phyloP scores from a whole-genome alignment of 2,797 vertebrate species.

The Margarornis squamiger region DNA sequence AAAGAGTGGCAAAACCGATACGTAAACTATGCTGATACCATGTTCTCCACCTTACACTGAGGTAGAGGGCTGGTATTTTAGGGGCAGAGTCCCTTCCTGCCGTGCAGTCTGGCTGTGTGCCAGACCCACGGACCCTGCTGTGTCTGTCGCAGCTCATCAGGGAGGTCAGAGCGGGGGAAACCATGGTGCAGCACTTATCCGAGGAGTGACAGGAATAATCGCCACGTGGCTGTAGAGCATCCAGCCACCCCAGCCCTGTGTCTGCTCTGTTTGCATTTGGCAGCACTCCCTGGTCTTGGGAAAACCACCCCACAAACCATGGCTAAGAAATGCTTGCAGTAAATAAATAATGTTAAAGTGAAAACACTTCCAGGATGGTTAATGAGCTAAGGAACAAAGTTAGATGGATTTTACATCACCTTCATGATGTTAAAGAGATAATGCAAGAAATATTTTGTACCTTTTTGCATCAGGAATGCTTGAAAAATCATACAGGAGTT shows the following conservation, averaged over 20 bases:
- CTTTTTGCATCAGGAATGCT: background rate
- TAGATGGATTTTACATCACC: background rate
- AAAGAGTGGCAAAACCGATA: background rate
- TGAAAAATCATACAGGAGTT: background rate
- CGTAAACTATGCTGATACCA: accelerated
- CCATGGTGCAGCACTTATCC: accelerated
- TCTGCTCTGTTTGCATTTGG: accelerated
- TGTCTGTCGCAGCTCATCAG: accelerated
- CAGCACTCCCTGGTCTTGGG: accelerated
- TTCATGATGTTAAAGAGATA: background rate
- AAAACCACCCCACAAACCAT: background rate
- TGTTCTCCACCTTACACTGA: background rate
- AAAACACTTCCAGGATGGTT: background rate
- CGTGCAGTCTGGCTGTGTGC: accelerated
- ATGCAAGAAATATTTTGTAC: background rate
- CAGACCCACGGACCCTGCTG: background rate
- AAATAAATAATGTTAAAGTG: background rate
- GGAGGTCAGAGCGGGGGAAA: background rate
- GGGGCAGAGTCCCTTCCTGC: background rate
- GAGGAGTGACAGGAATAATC: background rate
- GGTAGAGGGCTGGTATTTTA: background rate
- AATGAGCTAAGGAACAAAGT: background rate
- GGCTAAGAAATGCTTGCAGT: background rate
- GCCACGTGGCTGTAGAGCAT: background rate
- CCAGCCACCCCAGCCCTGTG: background rate